Conservation (phyloP, 2,113 vertebrate genomes). For the Pelmatolapia mariae region DNA sequence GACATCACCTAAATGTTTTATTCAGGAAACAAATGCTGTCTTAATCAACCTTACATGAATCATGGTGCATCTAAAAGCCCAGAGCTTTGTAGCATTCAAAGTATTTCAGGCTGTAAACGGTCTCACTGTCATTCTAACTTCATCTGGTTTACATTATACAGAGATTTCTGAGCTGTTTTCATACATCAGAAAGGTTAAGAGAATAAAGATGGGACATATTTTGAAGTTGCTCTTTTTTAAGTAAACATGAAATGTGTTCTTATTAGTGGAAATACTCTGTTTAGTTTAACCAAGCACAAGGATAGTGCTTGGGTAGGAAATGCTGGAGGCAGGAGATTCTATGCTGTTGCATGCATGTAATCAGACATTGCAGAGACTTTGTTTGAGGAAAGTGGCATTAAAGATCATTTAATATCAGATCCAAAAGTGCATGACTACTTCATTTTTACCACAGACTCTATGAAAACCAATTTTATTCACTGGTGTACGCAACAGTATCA, state of each 20-base stretch:
- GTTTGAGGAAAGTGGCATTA: neutral
- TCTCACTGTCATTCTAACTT: neutral
- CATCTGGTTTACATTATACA: neutral
- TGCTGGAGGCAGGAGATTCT: neutral
- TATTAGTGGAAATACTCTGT: too few species aligned
- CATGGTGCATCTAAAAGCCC: neutral
- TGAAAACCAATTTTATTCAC: neutral
- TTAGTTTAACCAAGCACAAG: neutral
- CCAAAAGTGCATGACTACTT: neutral
- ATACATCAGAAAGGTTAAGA: neutral
- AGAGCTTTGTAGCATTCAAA: neutral
- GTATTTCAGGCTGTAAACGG: neutral
- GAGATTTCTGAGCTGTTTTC: neutral
- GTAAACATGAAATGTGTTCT: too few species aligned
- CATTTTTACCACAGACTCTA: neutral
- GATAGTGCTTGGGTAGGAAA: neutral
- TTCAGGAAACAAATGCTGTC: neutral
- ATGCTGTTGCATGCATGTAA: neutral
- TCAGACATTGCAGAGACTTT: neutral
- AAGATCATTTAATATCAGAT: neutral
- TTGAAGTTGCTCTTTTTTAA: too few species aligned
- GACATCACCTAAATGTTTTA: neutral
- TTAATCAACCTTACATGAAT: neutral
- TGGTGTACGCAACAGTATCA: neutral
- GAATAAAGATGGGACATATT: too few species aligned